Conservation (phyloP, 2,888 invertebrate genomes). For the Gibbula magus region DNA sequence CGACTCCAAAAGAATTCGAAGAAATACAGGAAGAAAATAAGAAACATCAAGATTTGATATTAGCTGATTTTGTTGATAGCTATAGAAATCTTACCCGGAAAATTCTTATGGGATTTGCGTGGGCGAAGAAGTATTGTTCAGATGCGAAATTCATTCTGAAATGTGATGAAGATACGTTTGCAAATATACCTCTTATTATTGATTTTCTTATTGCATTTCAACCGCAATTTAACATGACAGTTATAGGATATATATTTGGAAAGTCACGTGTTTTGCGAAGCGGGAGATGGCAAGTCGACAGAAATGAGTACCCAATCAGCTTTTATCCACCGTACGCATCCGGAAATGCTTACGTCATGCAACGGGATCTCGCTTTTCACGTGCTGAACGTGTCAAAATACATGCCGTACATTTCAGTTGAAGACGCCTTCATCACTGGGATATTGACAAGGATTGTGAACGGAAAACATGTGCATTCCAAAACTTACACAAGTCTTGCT, state of each 20-base stretch:
- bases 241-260: neutral
- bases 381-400: neutral
- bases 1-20: neutral
- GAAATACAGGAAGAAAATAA: neutral
- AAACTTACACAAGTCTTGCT: neutral
- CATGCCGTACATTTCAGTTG: neutral
- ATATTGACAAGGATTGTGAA: neutral
- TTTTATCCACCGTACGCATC: neutral
- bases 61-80: neutral
- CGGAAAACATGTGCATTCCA: neutral
- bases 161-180: neutral
- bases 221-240: neutral
- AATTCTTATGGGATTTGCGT: neutral
- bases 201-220: neutral
- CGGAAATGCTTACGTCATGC: neutral
- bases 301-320: neutral
- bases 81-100: neutral
- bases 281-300: neutral
- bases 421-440: slow-evolving; percentile 9
- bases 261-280: neutral
- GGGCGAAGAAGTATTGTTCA: neutral
- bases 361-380: neutral
- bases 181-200: neutral
- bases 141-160: neutral
- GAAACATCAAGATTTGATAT: neutral